These are phyloP conservation scores for Drosophila atripex DNA, from an alignment of 2,888 invertebrate genomes.

Conservation along the genomic window DNA sequence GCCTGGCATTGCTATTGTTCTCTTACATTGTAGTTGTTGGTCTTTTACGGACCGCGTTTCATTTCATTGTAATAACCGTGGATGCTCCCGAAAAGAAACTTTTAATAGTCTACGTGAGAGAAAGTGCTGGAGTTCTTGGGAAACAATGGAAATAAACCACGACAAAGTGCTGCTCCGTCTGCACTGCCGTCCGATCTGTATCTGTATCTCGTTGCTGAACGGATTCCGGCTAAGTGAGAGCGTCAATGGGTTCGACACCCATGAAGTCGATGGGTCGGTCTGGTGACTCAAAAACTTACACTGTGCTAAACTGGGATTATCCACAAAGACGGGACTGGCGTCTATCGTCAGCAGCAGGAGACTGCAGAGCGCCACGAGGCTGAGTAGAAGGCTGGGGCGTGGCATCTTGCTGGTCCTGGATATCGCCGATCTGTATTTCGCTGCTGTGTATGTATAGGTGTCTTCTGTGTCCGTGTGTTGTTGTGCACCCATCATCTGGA, in stretches of 20 bases:
- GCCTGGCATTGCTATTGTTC: not conserved
- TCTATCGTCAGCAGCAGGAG: conserved; percentile 69
- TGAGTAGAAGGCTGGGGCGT: conserved; percentile 28
- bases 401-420: conserved; percentile 30
- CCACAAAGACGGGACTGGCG: conserved; percentile 83
- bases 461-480: conserved; percentile 47
- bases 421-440: conserved; percentile 47
- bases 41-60: not conserved
- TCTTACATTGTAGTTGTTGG: not conserved
- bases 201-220: conserved; percentile 16
- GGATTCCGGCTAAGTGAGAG: conserved; percentile 41
- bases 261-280: conserved; percentile 8
- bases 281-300: conserved; percentile 79
- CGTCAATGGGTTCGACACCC: conserved; percentile 40
- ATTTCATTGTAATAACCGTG: conserved; percentile 24
- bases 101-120: conserved; percentile 76
- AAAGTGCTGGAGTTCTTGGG: conserved; percentile 72
- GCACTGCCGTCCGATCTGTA: conserved; percentile 22
- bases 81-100: conserved; percentile 33
- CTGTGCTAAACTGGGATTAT: conserved; percentile 84
- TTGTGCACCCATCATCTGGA: conserved; percentile 81
- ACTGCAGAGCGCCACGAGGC: conserved; percentile 54
- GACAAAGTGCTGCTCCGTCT: conserved; percentile 32
- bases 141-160: conserved; percentile 48
- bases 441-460: conserved; percentile 25